These are phyloP conservation scores for Capra hircus DNA, from an alignment of 2,113 vertebrate species.

Conservation along the genomic window DNA sequence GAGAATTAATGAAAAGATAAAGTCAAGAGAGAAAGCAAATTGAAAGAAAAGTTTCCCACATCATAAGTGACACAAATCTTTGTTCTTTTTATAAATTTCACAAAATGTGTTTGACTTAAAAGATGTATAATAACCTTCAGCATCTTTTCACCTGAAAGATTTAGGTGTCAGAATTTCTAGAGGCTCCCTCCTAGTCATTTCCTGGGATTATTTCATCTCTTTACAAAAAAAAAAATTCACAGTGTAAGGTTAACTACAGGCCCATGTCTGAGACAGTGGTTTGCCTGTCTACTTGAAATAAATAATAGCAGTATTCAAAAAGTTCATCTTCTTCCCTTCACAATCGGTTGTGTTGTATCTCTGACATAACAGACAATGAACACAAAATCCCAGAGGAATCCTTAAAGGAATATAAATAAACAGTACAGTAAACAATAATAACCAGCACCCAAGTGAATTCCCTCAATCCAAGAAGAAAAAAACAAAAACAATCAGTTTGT, in stretches of 20 bases:
- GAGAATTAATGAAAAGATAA: neutral
- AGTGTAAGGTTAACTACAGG: neutral
- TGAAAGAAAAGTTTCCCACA: neutral
- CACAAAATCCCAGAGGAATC: neutral
- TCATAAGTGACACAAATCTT: neutral
- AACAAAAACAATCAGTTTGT: neutral
- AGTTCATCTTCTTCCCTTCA: neutral
- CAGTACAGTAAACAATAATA: neutral
- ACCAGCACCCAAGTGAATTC: neutral
- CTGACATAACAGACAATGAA: neutral
- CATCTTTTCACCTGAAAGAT: slow-evolving; percentile 14
- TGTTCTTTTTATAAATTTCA: neutral
- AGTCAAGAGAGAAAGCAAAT: neutral
- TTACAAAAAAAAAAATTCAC: slow-evolving; percentile 49
- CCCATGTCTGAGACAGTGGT: neutral
- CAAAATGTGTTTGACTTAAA: neutral
- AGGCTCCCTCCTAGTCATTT: slow-evolving; percentile 4
- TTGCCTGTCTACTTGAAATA: neutral
- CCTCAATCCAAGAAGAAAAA: neutral
- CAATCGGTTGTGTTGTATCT: neutral
- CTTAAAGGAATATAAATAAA: neutral
- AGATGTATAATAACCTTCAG: neutral
- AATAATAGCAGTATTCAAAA: neutral
- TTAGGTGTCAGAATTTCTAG: neutral
- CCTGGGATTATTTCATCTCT: slow-evolving; percentile 51